These are phyloP conservation scores for Anguilla obscura DNA, from an alignment of 2,797 vertebrate genomes.

Conservation along the genomic window DNA sequence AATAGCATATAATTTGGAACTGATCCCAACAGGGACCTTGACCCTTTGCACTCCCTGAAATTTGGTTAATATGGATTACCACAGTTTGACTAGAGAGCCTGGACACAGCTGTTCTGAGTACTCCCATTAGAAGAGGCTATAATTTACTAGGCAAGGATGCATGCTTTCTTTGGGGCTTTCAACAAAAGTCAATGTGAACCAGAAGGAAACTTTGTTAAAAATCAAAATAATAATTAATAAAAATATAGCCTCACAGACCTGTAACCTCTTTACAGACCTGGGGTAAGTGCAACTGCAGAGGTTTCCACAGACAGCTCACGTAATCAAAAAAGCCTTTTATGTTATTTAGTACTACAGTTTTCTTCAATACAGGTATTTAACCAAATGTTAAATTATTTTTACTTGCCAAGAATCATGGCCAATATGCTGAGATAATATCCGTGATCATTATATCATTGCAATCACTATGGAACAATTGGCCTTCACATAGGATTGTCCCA, in stretches of 20 bases:
- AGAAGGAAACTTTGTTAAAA: slow-evolving; percentile 54
- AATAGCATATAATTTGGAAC: slow-evolving; percentile 66
- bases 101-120: slow-evolving; percentile 67
- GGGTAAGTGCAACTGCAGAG: neutral
- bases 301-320: slow-evolving; percentile 47
- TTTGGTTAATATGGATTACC: slow-evolving; percentile 79
- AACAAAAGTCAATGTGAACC: slow-evolving; percentile 61
- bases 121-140: slow-evolving; percentile 49
- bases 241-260: slow-evolving; percentile 44
- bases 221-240: slow-evolving; percentile 53
- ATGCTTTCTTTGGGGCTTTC: slow-evolving; percentile 48
- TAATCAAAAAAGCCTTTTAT: slow-evolving; percentile 48
- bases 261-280: neutral
- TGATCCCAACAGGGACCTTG: slow-evolving; percentile 74
- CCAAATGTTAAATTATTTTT: neutral
- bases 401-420: neutral
- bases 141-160: slow-evolving; percentile 60
- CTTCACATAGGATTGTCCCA: neutral
- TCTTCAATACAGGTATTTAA: neutral
- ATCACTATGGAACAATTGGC: slow-evolving; percentile 54
- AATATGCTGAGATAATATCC: neutral
- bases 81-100: slow-evolving; percentile 66
- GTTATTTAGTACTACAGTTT: neutral
- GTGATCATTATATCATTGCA: neutral
- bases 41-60: slow-evolving; percentile 71